Evolutionary conservation across 1,140 invertebrate genomes (phyloP), one percentile per base, ranked within the genome.

Genomic region (Megalopta genalis): DNA sequence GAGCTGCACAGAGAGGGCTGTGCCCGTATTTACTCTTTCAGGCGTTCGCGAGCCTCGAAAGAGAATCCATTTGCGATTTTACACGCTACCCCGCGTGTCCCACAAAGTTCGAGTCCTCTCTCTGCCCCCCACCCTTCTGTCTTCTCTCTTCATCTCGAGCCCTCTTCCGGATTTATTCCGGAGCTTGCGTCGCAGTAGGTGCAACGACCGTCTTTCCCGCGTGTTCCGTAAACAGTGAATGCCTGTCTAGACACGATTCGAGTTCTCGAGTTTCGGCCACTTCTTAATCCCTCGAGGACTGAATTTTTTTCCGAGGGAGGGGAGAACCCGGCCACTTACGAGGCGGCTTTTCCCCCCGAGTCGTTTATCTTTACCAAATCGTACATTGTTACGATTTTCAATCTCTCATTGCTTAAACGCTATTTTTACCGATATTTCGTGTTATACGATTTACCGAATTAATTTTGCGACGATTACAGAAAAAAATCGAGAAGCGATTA

Each of bases 21-120:
- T 6, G 23, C 62, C 39, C 54, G 74, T 76, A 76, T 76, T 76
- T 76, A 68, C 54, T 76, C 74, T 68, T 68, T 68, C 64, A 68
- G 54, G 57, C 25, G 18, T 59, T 49, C 74, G 27, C 54, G 74
- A 69, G 57, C 16, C 57, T 62, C 57, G 65, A 69, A 77, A 69
- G 74, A 62, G 74, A 77, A 77, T 77, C 66, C 74, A 77, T 77
- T 77, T 77, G 74, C 66, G 65, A 76, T 60, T 76, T 76, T 60
- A 76, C 25, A 60, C 59, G 25, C 74, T 49, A 32, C 74, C 64
- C 54, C 74, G 54, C 21, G 73, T 52, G 49, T 52, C 49, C 49
- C 49, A 21, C 49, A 52, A 52, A 25, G 59, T 32, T 39, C 23
- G 39, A 69, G 57, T 46, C 66, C 74, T 42, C 32, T 25, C 10